phyloP scores from a whole-genome alignment of 2,797 vertebrate species.

The Nothura maculosa region DNA sequence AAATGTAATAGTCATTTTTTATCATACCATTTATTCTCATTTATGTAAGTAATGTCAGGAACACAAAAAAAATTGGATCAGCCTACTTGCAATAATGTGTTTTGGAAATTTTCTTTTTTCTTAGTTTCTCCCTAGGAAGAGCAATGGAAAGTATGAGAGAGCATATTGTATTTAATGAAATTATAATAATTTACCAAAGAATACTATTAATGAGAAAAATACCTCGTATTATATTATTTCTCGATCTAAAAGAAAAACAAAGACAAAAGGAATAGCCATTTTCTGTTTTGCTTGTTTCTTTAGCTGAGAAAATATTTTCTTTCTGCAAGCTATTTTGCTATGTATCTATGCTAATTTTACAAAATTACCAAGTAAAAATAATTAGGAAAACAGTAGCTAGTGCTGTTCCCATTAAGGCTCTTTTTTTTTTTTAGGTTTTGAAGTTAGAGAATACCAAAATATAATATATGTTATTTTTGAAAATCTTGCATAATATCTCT shows the following conservation, averaged over 20 bases:
- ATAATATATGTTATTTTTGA: not conserved
- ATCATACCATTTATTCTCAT: not conserved
- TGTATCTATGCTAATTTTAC: not conserved
- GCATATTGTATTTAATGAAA: not conserved
- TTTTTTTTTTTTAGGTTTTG: not conserved
- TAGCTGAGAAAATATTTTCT: not conserved
- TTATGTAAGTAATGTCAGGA: not conserved
- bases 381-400: not conserved
- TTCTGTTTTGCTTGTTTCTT: not conserved
- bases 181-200: not conserved
- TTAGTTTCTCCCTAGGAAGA: not conserved
- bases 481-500: not conserved
- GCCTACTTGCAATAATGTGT: not conserved
- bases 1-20: not conserved
- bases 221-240: not conserved
- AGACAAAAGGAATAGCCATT: rapidly evolving
- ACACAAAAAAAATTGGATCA: not conserved
- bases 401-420: not conserved
- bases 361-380: not conserved
- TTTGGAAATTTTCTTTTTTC: not conserved
- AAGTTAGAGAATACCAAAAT: not conserved
- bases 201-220: not conserved
- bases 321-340: not conserved
- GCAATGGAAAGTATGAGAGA: not conserved
- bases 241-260: not conserved